Conservation (phyloP, 2,113 vertebrate genomes). For the Heterotis niloticus region DNA sequence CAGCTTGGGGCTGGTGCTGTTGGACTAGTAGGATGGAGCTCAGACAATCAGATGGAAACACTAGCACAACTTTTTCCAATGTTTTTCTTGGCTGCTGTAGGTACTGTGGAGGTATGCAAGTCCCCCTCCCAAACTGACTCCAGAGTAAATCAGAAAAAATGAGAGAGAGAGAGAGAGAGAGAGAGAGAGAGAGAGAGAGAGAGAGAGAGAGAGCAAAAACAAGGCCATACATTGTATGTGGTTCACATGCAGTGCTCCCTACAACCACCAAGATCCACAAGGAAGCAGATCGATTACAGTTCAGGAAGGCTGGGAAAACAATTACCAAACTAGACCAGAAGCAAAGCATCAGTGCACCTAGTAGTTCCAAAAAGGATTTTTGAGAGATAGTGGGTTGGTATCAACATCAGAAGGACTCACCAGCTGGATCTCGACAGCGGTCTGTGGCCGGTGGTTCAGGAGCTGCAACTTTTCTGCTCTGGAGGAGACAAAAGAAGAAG, state of each 20-base stretch:
- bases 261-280: neutral
- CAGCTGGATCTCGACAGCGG: slow-evolving; percentile 75
- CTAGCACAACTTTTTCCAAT: neutral
- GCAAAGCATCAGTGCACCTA: neutral
- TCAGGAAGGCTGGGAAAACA: neutral
- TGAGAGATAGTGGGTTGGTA: neutral
- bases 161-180: too few relatives aligned
- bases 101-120: neutral
- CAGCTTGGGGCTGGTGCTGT: neutral
- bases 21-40: neutral
- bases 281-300: neutral
- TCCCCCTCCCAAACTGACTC: neutral
- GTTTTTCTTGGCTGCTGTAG: neutral
- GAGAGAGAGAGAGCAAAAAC: neutral
- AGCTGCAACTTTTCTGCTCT: slow-evolving; percentile 77
- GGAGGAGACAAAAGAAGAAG: slow-evolving; percentile 33
- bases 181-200: too few relatives aligned
- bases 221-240: neutral
- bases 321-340: neutral
- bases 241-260: neutral
- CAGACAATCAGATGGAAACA: neutral
- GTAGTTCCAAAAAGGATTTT: too few relatives aligned
- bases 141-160: too few relatives aligned
- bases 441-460: slow-evolving; percentile 73
- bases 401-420: slow-evolving; percentile 51